Percentiles rank a stretch among this genome's conserved stretches.
Conservation (phyloP, 2,113 vertebrate species). For the Rhinopomastus cyanomelas region DNA sequence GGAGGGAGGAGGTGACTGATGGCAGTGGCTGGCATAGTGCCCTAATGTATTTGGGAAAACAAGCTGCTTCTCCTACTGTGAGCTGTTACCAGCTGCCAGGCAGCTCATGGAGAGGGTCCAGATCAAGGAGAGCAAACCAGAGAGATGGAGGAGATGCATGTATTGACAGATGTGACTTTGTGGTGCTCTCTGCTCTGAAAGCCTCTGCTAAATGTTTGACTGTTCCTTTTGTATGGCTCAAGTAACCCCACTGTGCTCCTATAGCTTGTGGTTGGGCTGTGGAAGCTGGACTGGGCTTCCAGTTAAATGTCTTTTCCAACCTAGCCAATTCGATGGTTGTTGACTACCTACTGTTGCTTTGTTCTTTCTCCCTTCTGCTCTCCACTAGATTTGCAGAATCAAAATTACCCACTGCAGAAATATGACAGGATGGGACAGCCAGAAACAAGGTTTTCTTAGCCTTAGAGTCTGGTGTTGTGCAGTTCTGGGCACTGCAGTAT, state of each 20-base stretch:
- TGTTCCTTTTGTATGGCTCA: background rate
- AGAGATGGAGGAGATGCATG: background rate
- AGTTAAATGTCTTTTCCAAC: too few relatives aligned
- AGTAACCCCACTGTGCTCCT: background rate
- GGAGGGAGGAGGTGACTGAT: background rate
- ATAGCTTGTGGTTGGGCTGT: background rate
- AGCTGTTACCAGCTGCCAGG: background rate
- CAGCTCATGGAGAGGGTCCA: background rate
- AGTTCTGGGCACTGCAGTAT: too few relatives aligned
- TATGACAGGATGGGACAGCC: background rate
- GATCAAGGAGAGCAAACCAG: background rate
- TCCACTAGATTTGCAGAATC: accelerated
- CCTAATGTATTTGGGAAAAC: background rate
- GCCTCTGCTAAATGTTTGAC: background rate
- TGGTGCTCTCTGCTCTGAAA: background rate
- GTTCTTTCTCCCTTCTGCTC: background rate
- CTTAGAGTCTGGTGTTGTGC: background rate
- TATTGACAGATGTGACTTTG: background rate
- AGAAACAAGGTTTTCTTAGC: background rate
- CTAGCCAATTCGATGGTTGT: background rate
- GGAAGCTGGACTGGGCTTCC: background rate
- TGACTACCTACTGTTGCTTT: background rate
- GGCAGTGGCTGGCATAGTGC: background rate
- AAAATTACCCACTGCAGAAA: background rate
- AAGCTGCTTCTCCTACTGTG: background rate